A percentile compares a stretch with the other conserved stretches of the same genome.
phyloP scores from a whole-genome alignment of 2,113 vertebrate species.

The Misgurnus mizolepis region DNA sequence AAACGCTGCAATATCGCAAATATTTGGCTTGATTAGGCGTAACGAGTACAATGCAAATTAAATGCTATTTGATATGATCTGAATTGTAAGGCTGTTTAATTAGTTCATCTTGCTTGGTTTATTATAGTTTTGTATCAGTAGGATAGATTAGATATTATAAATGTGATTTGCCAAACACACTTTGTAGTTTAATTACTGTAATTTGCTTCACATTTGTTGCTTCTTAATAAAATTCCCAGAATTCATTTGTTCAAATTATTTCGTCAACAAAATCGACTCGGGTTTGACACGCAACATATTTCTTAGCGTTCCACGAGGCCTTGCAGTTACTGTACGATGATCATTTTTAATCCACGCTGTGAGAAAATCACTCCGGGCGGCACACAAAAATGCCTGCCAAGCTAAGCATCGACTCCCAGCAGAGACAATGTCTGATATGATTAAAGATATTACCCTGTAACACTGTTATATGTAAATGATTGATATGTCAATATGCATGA shows the following conservation, averaged over 20 bases:
- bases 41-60: not conserved
- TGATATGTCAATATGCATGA: slow-evolving; percentile 77
- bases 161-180: too few relatives aligned
- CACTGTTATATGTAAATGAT: slow-evolving; percentile 68
- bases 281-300: not conserved
- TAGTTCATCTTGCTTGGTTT: not conserved
- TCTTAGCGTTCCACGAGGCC: not conserved
- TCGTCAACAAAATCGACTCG: not conserved
- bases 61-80: not conserved
- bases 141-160: too few relatives aligned
- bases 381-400: slow-evolving; percentile 41
- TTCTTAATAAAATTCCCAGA: not conserved
- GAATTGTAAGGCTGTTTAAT: not conserved
- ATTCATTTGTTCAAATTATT: not conserved
- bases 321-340: not conserved
- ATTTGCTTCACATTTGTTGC: not conserved
- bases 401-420: slow-evolving; percentile 29
- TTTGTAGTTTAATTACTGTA: not conserved
- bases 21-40: not conserved
- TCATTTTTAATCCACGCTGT: slow-evolving; percentile 12
- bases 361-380: not conserved
- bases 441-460: slow-evolving; percentile 68
- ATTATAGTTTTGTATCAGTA: too few relatives aligned
- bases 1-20: not conserved
- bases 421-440: slow-evolving; percentile 60